Evolutionary conservation across 2,888 invertebrate genomes (phyloP), one percentile per base, ranked within the genome.

Genomic region (Pristionchus entomophagus): DNA sequence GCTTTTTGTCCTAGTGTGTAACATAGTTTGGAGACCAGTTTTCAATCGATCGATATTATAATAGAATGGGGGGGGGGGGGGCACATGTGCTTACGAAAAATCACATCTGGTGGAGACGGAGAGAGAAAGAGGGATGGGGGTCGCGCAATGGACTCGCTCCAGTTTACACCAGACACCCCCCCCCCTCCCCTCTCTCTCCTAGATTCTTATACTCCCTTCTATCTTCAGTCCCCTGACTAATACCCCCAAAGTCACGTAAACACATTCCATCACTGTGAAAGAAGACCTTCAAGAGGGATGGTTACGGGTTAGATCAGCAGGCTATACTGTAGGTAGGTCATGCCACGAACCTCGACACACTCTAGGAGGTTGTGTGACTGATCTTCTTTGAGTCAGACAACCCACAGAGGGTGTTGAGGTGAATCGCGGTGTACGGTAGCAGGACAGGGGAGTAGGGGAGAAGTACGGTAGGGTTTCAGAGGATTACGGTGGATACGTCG

Each of bases 281-380:
- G 49, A 17, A 19, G 32, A 3, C n/a, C 41, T 38, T n/a, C 45
- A 69, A 38, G n/a, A 22, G 41, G 26, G 41, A 73, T n/a, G 38
- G 73, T n/a, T 26, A 73, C 73, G 41, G 73, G n/a, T 3, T 65
- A 5, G 32, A 35, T 17, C 22, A 22, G 53, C 14, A 45, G 22
- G 45, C 17, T 26, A 29, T 62, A 65, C 65, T 17, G 65, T 65
- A 65, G 65, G 35, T 45, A n/a, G n/a, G n/a, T n/a, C n/a, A n/a
- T n/a, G n/a, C n/a, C 73, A 73, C 73, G 53, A 26, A 73, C 82
- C 82, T 82, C 82, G 53, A 82, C 82, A 82, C 82, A 82, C 82
- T 82, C 82, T 82, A 82, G 82, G 82, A 82, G 82, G 82, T 82
- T 82, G 82, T 82, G 82, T 73, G 73, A 73, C 73, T 73, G 73